These are phyloP conservation scores for Peromyscus aztecus DNA, from an alignment of 2,797 vertebrate species.

Conservation along the genomic window DNA sequence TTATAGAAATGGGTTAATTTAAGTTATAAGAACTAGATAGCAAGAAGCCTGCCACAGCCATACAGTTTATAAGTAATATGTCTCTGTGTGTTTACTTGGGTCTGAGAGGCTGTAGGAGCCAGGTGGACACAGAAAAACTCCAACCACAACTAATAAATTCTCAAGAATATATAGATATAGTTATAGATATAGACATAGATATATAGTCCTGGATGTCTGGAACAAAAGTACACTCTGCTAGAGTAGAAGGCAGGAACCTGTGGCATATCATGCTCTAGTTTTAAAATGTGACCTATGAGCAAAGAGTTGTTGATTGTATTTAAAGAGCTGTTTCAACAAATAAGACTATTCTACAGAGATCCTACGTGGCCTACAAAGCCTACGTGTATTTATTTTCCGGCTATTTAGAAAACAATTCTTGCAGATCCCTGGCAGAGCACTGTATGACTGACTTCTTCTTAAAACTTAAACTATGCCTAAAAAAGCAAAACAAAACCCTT, in stretches of 20 bases:
- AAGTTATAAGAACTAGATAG: no score
- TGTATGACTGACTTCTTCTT: background rate
- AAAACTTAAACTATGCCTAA: background rate
- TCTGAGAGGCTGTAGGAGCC: no score
- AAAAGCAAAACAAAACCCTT: background rate
- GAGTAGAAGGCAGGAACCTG: background rate
- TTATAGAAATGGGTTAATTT: no score
- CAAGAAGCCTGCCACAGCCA: no score
- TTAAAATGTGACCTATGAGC: background rate
- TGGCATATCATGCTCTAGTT: background rate
- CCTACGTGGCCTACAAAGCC: background rate
- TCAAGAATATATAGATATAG: background rate
- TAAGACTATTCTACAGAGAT: background rate
- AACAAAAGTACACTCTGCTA: background rate
- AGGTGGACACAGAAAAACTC: no score
- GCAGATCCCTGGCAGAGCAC: background rate
- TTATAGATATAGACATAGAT: no score
- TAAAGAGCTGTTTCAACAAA: background rate
- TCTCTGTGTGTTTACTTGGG: no score
- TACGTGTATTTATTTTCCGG: background rate
- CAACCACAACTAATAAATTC: background rate
- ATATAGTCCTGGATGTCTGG: background rate
- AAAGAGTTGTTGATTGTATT: constrained; percentile 16
- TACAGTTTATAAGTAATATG: no score
- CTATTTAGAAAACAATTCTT: background rate